Base-by-base conservation (phyloP, 2,113 vertebrate genomes). In the Callionymus lyra region DNA sequence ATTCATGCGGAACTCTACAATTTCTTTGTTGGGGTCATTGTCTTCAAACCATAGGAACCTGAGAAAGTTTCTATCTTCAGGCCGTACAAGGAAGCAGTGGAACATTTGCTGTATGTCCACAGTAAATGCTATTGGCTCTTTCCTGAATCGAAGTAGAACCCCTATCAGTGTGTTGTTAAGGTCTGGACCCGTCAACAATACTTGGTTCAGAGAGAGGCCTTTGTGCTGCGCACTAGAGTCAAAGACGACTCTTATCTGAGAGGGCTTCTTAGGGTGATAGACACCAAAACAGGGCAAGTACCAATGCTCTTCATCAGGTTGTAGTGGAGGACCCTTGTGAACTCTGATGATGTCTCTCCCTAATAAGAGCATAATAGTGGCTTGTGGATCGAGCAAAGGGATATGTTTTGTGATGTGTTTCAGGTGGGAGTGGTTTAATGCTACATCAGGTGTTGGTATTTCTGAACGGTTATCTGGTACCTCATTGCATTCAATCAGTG, bases 61-160 rank as follows among this genome's bases (percentile, higher is more conserved):
- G 0, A 46, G 14, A 8, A 12, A 45, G 12, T 53, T 10, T 1
- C 53, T 14, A 11, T 56, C 10, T 0, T 42, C 34, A 6, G 18
- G 15, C 1, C 2, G 0, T 0, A 46, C 32, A 0, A 13, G 2
- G 6, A 54, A 54, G 1, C 37, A 34, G 8, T 54, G 13, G 1
- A 54, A 47, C 43, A 54, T 54, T 5, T 54, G 52, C 4, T 55
- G 1, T 0, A 46, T 12, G 2, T 45, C 37, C 1, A 31, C 35
- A 9, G 15, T 17, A 0, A 41, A 0, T 1, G 34, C 47, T 1
- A 44, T 15, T 0, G 17, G 16, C 1, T 44, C 36, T 10, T 19
- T 39, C 0, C 35, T 1, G 1, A 50, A 57, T 0, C 41, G 3
- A 2, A 44, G 0, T 0, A 57, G 41, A 0, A 59, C 43, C 9